Base-by-base conservation (phyloP, 1,140 invertebrate species). In the Rhopalosiphum padi region DNA sequence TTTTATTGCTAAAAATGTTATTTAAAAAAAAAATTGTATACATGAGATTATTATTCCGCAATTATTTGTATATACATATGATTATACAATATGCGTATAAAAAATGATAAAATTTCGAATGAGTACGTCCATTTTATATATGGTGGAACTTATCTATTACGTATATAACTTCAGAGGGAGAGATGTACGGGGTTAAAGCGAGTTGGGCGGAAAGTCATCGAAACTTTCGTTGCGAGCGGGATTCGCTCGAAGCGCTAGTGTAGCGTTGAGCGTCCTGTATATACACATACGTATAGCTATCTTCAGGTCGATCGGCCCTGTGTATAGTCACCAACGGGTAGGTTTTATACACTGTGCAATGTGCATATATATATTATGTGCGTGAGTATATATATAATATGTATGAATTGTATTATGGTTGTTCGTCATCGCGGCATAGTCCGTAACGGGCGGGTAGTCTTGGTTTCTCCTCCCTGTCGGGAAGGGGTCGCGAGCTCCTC, bases 401-500 rank as follows among this genome's bases (percentile, higher is more conserved):
- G 30, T 77, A n/a, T 30, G 60, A 77, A 18, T n/a, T 77, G 60
- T 35, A 18, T 77, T 35, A 77, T 35, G 60, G 60, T 77, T 21
- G 60, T 77, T 77, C 15, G 60, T 77, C 60, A 15, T 77, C 60
- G 37, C 83, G 35, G 11, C 41, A 23, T 25, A 37, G 41, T 86
- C 37, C 83, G 89, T 22, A 25, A 22, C 30, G 88, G 53, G 53
- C 91, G 91, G 53, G 46, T 85, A 92, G 91, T 92, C 91, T 92
- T 92, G 68, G 83, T 92, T 92, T 92, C 91, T 92, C 91, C 91
- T 92, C 91, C 91, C 91, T 85, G 21, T 41, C 91, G 91, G 91
- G 91, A 92, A 92, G 91, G 91, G 91, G 91, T 92, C 77, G 91
- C 60, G 68, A 82, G 77, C 91, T 92, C 91, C 91, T 92, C 91